Evolutionary conservation across 2,797 vertebrate genomes (phyloP).

Genomic region (Myotis daubentonii): DNA sequence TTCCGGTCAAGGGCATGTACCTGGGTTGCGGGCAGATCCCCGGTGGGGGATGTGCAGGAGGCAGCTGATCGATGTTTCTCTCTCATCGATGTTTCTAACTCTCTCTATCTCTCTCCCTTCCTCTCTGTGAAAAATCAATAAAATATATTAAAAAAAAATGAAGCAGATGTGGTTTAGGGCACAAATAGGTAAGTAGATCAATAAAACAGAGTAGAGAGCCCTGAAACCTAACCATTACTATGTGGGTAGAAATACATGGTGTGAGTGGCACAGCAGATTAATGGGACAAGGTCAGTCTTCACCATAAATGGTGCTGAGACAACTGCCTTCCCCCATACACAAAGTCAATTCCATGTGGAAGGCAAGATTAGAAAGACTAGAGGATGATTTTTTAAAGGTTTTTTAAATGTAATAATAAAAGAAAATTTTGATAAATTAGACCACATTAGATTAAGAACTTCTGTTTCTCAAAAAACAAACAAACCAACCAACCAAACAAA

Average conservation of each 20-base stretch:
- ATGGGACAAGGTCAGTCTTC: background rate
- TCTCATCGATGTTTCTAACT: too few species aligned
- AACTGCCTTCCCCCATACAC: background rate
- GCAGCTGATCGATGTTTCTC: too few species aligned
- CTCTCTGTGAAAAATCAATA: too few species aligned
- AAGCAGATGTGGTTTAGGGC: background rate
- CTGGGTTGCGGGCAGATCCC: too few species aligned
- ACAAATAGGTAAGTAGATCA: background rate
- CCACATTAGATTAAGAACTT: background rate
- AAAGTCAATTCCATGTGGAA: background rate
- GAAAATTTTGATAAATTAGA: background rate
- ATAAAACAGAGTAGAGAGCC: background rate
- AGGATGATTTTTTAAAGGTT: background rate
- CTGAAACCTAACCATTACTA: background rate
- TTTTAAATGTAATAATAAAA: background rate
- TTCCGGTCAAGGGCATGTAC: too few species aligned
- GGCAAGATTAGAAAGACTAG: background rate
- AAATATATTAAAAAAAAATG: background rate
- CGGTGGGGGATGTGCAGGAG: too few species aligned
- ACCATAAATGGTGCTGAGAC: background rate
- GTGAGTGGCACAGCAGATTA: background rate
- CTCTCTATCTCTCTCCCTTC: too few species aligned
- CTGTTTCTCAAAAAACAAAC: background rate
- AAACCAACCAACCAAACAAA: background rate
- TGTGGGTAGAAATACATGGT: background rate